Evolutionary conservation across 2,888 invertebrate genomes (phyloP), one percentile per base, ranked within the genome.

Genomic region (Tyria jacobaeae): DNA sequence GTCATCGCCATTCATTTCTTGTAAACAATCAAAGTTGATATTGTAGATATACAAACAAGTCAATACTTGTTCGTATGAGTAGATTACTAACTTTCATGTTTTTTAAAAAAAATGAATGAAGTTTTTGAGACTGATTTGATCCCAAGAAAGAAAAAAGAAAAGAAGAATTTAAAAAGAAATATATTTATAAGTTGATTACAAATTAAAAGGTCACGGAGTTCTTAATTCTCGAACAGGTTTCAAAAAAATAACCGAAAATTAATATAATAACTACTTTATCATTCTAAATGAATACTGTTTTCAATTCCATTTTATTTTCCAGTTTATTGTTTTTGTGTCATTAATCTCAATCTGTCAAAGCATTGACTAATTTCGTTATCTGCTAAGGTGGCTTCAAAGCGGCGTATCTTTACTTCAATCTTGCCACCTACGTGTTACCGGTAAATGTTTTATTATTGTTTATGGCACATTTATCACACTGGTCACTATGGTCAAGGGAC

Each of bases 321-420:
- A 44, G 12, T 12, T 41, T 48, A 67, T 78, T 76, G 64, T 71
- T 75, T 77, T 71, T 59, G 57, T 64, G 55, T 73, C 58, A 88
- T 90, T 82, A 82, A 88, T 90, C 87, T 87, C 67, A 57, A 83
- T 86, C 79, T 87, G 89, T 90, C 90, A 88, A 86, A 89, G 82
- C 83, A 81, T 71, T 67, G 60, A 65, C 73, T 80, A 79, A 83
- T 84, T 84, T 81, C 7, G 67, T 73, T 76, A 52, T 64, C 64
- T 70, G 55, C 52, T 31, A 48, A 55, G 63, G 60, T 75, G 81
- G 80, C 82, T 82, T 76, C 73, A 80, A 73, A 77, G 60, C 58
- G 56, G 48, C 65, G 35, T 88, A 89, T 89, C 89, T 82, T 59
- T 53, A 51, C 54, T 27, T 27, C 27, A 57, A 85, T 83, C 85